Conservation (phyloP, 2,888 invertebrate genomes). For the Drosophila pseudotalamancana region DNA sequence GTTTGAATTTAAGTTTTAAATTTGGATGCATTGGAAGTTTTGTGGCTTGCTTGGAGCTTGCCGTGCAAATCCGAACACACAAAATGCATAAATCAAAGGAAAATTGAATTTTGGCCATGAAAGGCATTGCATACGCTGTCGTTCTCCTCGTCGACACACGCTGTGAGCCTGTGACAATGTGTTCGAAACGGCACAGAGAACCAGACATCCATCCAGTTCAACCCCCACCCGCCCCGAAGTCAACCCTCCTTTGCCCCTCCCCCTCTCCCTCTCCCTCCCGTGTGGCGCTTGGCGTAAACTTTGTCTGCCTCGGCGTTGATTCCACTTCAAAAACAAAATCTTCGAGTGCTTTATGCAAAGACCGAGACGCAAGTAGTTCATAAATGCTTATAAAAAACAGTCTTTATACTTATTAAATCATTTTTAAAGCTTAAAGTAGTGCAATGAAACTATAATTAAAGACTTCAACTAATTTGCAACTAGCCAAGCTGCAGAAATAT, state of each 20-base stretch:
- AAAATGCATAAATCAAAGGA: conserved; percentile 74
- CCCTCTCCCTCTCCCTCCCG: conserved; percentile 5
- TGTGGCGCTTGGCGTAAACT: conserved; percentile 43
- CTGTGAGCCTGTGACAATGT: conserved; percentile 48
- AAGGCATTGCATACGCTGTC: conserved; percentile 48
- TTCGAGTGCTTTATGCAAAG: conserved; percentile 57
- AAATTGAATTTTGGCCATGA: conserved; percentile 71
- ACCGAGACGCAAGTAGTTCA: conserved; percentile 26
- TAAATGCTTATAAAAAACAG: conserved; percentile 20
- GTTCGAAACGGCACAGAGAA: conserved; percentile 10
- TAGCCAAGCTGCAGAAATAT: no score
- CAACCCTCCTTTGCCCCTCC: no score
- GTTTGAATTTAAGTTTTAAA: conserved; percentile 55
- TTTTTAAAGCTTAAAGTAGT: conserved; percentile 15
- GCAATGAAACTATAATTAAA: conserved; percentile 11
- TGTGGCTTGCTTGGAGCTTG: conserved; percentile 8
- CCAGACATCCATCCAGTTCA: not conserved
- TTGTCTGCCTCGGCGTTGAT: conserved; percentile 57
- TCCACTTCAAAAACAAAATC: conserved; percentile 64
- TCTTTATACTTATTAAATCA: not conserved
- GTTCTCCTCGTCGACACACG: conserved; percentile 32
- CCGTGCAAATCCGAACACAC: conserved; percentile 49
- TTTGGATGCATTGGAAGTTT: conserved; percentile 3
- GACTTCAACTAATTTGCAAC: not conserved
- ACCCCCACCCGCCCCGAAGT: not conserved